Evolutionary conservation across 2,888 invertebrate genomes (phyloP).

Genomic region (Acrocyrtus sp.): DNA sequence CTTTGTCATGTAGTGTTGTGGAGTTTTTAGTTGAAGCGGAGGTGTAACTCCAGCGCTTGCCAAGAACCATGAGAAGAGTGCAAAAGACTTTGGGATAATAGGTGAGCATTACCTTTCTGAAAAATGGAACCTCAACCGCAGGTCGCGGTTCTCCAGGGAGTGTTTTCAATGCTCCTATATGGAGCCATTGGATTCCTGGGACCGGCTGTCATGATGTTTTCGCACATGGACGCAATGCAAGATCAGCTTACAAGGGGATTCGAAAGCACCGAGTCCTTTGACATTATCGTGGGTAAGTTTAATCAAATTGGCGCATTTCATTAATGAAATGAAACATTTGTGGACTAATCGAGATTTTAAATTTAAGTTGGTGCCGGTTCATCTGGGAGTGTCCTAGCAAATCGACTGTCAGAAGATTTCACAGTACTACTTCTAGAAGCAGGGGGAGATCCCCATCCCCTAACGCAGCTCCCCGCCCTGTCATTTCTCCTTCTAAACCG

Average conservation of each 20-base stretch:
- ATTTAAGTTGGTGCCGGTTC: constrained; percentile 45
- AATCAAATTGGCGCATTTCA: not conserved
- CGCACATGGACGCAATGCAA: constrained; percentile 46
- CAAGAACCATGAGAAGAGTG: too few relatives aligned
- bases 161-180: constrained; percentile 50
- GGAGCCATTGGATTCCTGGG: constrained; percentile 53
- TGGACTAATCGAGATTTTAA: too few relatives aligned
- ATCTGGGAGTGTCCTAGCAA: constrained; percentile 43
- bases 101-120: too few relatives aligned
- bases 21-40: too few relatives aligned
- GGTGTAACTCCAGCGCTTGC: too few relatives aligned
- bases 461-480: constrained; percentile 52
- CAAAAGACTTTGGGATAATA: not conserved
- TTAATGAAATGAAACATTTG: too few relatives aligned
- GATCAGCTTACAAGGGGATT: constrained; percentile 46
- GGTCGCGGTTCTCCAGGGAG: constrained; percentile 35
- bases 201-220: constrained; percentile 50
- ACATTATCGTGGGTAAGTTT: constrained; percentile 53
- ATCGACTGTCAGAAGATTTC: constrained; percentile 53
- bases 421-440: constrained; percentile 58
- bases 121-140: constrained; percentile 51
- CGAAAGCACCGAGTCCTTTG: constrained; percentile 48
- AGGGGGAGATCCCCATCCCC: constrained; percentile 60
- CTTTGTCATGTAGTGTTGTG: too few relatives aligned
- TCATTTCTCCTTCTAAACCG: constrained; percentile 57